phyloP scores from a whole-genome alignment of 2,113 vertebrate genomes.

The Ceyx cyanopectus region DNA sequence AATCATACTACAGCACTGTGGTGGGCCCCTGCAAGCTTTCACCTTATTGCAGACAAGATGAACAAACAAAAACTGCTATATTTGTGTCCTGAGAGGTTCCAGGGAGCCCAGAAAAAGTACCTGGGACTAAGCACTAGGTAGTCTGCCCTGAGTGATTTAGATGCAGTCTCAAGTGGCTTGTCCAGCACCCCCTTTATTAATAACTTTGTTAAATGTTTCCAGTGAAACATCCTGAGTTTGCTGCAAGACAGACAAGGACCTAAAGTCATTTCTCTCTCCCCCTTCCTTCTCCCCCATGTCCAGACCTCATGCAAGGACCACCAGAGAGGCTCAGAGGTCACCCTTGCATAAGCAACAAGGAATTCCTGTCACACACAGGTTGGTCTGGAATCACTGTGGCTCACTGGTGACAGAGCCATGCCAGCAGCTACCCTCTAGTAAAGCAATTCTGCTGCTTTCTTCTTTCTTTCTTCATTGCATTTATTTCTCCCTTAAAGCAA shows the following conservation, averaged over 20 bases:
- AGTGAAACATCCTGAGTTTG: neutral
- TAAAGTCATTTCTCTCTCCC: neutral
- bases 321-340: neutral
- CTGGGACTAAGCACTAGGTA: neutral
- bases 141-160: neutral
- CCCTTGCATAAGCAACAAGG: neutral
- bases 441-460: neutral
- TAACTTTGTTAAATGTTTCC: neutral
- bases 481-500: neutral
- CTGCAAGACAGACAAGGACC: neutral
- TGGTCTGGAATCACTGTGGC: neutral
- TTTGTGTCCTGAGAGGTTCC: neutral
- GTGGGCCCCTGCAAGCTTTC: neutral
- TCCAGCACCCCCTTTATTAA: neutral
- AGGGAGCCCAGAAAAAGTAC: neutral
- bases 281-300: neutral
- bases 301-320: neutral
- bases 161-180: neutral
- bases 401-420: neutral
- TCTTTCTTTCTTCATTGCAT: neutral
- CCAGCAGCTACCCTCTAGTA: neutral
- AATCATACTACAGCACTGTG: accelerated
- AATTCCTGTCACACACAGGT: neutral
- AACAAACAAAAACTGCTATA: neutral
- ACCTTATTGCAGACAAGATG: neutral